phyloP scores from a whole-genome alignment of 1,140 invertebrate genomes.

The Archivesica marissinica region DNA sequence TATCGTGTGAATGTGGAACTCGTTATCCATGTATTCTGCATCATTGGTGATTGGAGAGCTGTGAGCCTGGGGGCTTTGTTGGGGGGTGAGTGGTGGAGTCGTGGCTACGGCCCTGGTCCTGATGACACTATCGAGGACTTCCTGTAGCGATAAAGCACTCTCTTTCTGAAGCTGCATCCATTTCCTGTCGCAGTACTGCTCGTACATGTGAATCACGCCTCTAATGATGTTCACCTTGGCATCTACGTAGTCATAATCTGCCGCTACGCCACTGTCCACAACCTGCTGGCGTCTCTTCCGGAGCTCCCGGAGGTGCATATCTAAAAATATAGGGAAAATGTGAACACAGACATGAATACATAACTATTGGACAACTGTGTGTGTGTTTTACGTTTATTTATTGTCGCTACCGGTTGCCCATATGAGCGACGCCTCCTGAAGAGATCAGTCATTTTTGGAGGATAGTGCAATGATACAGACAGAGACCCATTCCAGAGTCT shows the following conservation, averaged over 20 bases:
- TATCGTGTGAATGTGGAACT: slow-evolving; percentile 35
- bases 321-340: slow-evolving; percentile 31
- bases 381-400: too few species aligned
- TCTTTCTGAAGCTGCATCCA: slow-evolving; percentile 45
- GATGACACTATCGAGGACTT: slow-evolving; percentile 10
- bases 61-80: neutral
- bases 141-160: neutral
- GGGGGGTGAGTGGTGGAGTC: neutral
- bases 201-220: slow-evolving; percentile 34
- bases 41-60: neutral
- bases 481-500: too few species aligned
- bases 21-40: slow-evolving; percentile 1
- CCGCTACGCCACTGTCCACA: neutral
- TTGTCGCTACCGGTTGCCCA: too few species aligned
- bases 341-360: neutral
- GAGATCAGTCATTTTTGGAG: too few species aligned
- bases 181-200: slow-evolving; percentile 19
- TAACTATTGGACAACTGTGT: too few species aligned
- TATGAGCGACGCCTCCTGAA: too few species aligned
- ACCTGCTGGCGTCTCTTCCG: neutral
- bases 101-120: neutral
- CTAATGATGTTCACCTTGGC: slow-evolving; percentile 4
- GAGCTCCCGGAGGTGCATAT: neutral
- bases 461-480: too few species aligned
- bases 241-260: slow-evolving; percentile 24